phyloP scores from a whole-genome alignment of 2,113 vertebrate genomes.

The Notiomystis cincta region DNA sequence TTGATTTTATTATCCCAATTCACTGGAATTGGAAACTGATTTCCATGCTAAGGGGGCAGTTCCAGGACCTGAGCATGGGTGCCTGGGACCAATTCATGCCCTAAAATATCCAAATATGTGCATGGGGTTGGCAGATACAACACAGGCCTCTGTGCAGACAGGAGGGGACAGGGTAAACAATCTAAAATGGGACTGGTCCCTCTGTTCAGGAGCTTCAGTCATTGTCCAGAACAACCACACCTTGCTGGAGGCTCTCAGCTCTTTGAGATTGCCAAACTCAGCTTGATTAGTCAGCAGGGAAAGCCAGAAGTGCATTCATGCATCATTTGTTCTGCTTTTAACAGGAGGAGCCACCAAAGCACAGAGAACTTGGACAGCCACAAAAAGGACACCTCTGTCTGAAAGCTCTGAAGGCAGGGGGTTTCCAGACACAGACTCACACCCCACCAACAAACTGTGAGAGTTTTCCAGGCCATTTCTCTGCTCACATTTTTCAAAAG shows the following conservation, averaged over 20 bases:
- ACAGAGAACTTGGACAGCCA: background rate
- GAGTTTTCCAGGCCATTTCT: background rate
- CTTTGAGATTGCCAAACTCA: background rate
- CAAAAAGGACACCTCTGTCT: background rate
- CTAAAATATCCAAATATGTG: background rate
- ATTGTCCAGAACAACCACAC: background rate
- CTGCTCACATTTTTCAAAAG: background rate
- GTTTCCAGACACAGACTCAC: background rate
- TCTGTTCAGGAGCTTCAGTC: background rate
- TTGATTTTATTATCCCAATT: background rate
- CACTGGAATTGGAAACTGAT: background rate
- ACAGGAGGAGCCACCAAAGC: constrained; percentile 41
- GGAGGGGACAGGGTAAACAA: background rate
- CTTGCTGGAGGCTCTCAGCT: background rate
- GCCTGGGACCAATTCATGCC: background rate
- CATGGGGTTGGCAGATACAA: background rate
- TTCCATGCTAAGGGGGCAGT: background rate
- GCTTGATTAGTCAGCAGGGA: background rate
- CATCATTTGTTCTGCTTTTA: background rate
- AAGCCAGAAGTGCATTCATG: background rate
- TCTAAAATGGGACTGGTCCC: background rate
- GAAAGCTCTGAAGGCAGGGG: background rate
- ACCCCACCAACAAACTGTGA: background rate
- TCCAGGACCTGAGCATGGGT: background rate
- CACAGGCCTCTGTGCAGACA: background rate